phyloP scores from a whole-genome alignment of 2,113 vertebrate species.

The Mastomys natalensis region DNA sequence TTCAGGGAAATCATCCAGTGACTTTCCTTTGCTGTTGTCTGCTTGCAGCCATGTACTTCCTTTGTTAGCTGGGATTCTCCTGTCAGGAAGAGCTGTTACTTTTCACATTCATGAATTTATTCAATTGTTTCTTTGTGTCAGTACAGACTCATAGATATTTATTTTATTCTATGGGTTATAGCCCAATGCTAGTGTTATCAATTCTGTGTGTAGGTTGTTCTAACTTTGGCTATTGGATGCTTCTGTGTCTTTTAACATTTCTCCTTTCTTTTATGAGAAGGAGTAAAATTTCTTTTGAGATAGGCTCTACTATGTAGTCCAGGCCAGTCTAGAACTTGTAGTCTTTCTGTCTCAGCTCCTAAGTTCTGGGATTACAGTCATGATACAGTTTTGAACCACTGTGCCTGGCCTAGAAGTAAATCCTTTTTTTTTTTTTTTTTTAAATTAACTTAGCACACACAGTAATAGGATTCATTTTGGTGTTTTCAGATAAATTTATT shows the following conservation, averaged over 20 bases:
- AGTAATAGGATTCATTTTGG: not conserved
- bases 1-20: not conserved
- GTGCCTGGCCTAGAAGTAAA: not conserved
- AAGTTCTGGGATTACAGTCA: not conserved
- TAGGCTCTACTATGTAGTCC: not conserved
- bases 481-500: not conserved
- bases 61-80: not conserved
- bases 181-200: not conserved
- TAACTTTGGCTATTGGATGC: not conserved
- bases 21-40: not conserved
- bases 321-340: not conserved
- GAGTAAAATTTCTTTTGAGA: not conserved
- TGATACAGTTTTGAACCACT: not conserved
- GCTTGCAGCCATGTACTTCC: slow-evolving; percentile 5
- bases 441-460: not conserved
- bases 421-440: not conserved
- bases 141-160: not conserved
- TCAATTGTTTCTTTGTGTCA: not conserved
- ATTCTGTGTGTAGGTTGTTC: not conserved
- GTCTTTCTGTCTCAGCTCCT: not conserved
- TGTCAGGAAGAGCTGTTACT: not conserved
- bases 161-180: not conserved
- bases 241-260: not conserved
- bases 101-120: not conserved
- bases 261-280: not conserved